These are phyloP conservation scores for Diorhabda elongata DNA, from an alignment of 1,140 invertebrate species.

Conservation along the genomic window DNA sequence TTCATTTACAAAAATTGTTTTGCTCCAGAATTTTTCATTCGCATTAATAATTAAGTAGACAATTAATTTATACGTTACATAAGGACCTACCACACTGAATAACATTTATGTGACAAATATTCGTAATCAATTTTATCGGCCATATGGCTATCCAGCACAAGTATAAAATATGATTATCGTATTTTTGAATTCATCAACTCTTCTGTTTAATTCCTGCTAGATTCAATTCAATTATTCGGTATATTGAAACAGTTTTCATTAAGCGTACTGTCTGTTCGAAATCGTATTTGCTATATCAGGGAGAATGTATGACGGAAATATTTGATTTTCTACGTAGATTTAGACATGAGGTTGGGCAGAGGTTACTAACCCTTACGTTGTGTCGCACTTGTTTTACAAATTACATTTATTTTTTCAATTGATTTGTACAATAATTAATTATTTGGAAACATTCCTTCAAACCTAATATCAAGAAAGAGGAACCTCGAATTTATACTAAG, in stretches of 20 bases:
- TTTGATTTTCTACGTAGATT: neutral
- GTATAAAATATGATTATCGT: neutral
- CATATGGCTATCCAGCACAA: neutral
- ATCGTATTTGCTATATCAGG: neutral
- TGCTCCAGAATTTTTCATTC: no score
- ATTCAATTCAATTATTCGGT: neutral
- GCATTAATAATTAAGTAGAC: no score
- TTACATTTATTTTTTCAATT: no score
- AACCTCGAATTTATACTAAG: no score
- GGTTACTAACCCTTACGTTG: neutral
- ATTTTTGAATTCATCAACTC: neutral
- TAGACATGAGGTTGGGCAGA: neutral
- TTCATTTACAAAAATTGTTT: no score
- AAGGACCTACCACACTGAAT: no score
- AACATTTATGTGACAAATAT: no score
- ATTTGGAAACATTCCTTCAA: no score
- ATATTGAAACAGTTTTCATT: neutral
- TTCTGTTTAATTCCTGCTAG: neutral
- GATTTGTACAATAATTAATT: no score
- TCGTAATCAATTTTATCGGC: neutral
- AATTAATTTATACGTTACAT: no score
- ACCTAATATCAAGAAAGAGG: no score
- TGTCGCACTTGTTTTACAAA: no score
- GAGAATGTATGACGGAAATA: neutral
- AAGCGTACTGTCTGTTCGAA: neutral